Conservation (phyloP, 2,797 vertebrate species). For the Aldrovandia affinis region DNA sequence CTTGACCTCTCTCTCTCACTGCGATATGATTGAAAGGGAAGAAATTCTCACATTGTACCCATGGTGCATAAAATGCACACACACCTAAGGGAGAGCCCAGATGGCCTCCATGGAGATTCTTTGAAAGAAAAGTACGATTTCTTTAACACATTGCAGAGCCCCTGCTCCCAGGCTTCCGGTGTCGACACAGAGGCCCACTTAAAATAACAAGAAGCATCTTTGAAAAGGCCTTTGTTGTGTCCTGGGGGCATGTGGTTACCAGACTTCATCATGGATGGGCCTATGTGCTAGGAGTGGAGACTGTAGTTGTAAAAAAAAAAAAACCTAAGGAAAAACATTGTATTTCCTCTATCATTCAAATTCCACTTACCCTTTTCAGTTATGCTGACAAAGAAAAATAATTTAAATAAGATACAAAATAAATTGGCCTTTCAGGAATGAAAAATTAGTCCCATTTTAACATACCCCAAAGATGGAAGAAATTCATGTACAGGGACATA, state of each 20-base stretch:
- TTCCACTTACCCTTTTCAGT: not conserved
- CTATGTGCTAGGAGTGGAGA: not conserved
- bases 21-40: not conserved
- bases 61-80: slow-evolving; percentile 1
- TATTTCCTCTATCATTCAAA: not conserved
- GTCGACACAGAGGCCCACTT: slow-evolving; percentile 17
- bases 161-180: slow-evolving; percentile 11
- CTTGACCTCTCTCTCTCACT: slow-evolving; percentile 21
- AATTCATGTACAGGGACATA: not conserved
- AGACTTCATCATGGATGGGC: not conserved
- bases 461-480: not conserved
- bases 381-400: not conserved
- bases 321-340: not conserved
- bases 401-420: not conserved
- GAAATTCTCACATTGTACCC: not conserved
- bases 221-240: slow-evolving; percentile 29
- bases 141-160: slow-evolving; percentile 36
- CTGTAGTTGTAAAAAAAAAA: not conserved
- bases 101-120: not conserved
- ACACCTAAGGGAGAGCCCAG: not conserved
- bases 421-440: not conserved
- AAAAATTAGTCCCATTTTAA: not conserved
- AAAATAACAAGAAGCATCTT: slow-evolving; percentile 35
- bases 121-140: slow-evolving; percentile 28
- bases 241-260: slow-evolving; percentile 16